Base-by-base conservation (phyloP, 64 coral and sea anemone species). In the Stichodactyla mertensii region DNA sequence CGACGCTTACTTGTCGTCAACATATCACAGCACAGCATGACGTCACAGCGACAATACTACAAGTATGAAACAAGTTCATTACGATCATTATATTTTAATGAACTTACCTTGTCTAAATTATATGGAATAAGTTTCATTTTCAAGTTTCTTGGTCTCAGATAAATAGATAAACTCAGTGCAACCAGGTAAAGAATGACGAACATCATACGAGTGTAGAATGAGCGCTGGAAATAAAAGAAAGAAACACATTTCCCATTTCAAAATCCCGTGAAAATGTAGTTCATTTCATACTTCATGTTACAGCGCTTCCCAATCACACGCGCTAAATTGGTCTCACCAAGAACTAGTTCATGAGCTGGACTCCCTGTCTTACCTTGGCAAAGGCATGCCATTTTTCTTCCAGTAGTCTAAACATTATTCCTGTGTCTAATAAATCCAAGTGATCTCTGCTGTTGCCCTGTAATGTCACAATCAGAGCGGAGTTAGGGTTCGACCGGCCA, bases 361-460 rank as follows among this genome's bases (percentile, higher is more conserved):
- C 56, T 58, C 5, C 56, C 56, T 58, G 56, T 59, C 70, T 64
- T 88, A 96, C 94, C 91, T 87, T 90, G 0, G 91, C 94, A 85
- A 90, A 96, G 2, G 94, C 85, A 23, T 90, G 85, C 94, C 94
- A 96, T 71, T 96, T 96, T 55, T 96, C 94, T 28, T 96, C 91
- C 31, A 96, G 85, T 12, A 96, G 80, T 16, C 94, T 51, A 71
- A 89, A 93, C 84, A 96, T 96, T 84, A 96, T 96, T 4, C 94
- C 94, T 51, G 89, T 93, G 45, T 92, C 91, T 26, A 96, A 64
- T 84, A 96, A 85, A 10, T 96, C 94, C 58, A 96, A 55, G 51
- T 96, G 94, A 52, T 96, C 85, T 18, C 71, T 51, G 6, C 27
- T 93, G 10, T 93, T 67, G 28, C 94, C 94, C 13, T 89, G 85